Base-by-base conservation (phyloP, 2,113 vertebrate species). In the Tor tambroides region DNA sequence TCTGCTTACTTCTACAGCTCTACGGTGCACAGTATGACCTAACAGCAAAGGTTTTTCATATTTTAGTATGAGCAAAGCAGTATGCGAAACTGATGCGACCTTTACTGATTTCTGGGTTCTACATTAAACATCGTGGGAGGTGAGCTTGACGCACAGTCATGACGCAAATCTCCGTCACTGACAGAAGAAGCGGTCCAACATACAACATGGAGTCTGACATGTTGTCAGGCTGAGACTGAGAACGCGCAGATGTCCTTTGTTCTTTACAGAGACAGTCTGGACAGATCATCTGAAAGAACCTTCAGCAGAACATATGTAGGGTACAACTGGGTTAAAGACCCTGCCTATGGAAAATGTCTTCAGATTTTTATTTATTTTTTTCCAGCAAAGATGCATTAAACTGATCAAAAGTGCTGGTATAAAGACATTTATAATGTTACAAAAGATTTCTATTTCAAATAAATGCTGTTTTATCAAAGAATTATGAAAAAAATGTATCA, bases 131-230 rank as follows among this genome's bases (percentile, higher is more conserved):
- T 46, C 23, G 23, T 76, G 72, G 72, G 72, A 49, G 38, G 72
- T 46, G 72, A 49, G 72, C 43, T 76, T 76, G 72, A 76, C 3
- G 72, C 41, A 76, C 72, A 49, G 72, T 11, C 72, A 3, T 49
- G 72, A 76, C 41, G 72, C n/a, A 76, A 26, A 49, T 26, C 12
- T 14, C n/a, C 6, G 72, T 49, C 41, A 46, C 41, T 28, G 41
- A 76, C 5, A 76, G 41, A 76, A 75, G 19, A 75, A 46, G 21
- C 12, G 3, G 23, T 28, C 12, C 41, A 46, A 26, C 38, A 26
- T 75, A 75, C 23, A 75, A 28, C 72, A 46, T 75, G 72, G 23
- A 46, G 23, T 75, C 41, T 75, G 72, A 75, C 72, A 46, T 23
- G 38, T 26, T 46, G 72, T 46, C 72, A 75, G 41, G 11, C 46